These are phyloP conservation scores for Ennomos fuscantarius DNA, from an alignment of 2,888 invertebrate genomes.

Conservation along the genomic window DNA sequence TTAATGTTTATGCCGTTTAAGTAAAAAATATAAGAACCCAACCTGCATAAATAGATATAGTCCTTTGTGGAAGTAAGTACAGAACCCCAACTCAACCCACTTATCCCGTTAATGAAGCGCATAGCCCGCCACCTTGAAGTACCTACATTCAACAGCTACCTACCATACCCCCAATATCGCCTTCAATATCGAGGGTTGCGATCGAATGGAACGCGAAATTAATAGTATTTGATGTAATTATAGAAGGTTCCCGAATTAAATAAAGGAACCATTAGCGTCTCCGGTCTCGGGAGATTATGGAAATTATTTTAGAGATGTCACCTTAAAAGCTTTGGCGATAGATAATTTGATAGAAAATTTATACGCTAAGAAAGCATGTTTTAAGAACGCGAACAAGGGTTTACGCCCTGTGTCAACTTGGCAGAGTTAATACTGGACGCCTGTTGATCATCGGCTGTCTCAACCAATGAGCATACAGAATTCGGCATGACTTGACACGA, in stretches of 20 bases:
- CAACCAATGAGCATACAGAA: too few relatives aligned
- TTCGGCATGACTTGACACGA: too few relatives aligned
- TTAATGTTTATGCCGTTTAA: too few relatives aligned
- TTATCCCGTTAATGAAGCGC: slow-evolving; percentile 10
- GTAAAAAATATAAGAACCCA: too few relatives aligned
- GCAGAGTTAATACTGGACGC: too few relatives aligned
- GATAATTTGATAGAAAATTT: slow-evolving; percentile 49
- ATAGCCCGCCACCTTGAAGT: slow-evolving; percentile 8
- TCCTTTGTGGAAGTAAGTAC: too few relatives aligned
- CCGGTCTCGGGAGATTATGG: slow-evolving; percentile 58
- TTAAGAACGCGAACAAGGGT: slow-evolving; percentile 12
- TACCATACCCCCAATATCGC: slow-evolving; percentile 37
- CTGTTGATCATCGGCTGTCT: too few relatives aligned
- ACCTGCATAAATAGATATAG: too few relatives aligned
- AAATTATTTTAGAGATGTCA: slow-evolving; percentile 63
- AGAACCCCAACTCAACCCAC: too few relatives aligned
- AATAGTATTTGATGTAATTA: slow-evolving; percentile 77
- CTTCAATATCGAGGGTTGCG: slow-evolving; percentile 56
- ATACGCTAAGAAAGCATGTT: slow-evolving; percentile 15
- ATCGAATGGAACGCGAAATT: slow-evolving; percentile 71
- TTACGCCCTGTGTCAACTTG: too few relatives aligned
- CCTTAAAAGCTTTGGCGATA: slow-evolving; percentile 61
- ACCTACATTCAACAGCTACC: slow-evolving; percentile 5
- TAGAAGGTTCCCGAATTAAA: slow-evolving; percentile 63
- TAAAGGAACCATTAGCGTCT: slow-evolving; percentile 68